Evolutionary conservation across 2,113 vertebrate species (phyloP).

Genomic region (Zapornia atra): DNA sequence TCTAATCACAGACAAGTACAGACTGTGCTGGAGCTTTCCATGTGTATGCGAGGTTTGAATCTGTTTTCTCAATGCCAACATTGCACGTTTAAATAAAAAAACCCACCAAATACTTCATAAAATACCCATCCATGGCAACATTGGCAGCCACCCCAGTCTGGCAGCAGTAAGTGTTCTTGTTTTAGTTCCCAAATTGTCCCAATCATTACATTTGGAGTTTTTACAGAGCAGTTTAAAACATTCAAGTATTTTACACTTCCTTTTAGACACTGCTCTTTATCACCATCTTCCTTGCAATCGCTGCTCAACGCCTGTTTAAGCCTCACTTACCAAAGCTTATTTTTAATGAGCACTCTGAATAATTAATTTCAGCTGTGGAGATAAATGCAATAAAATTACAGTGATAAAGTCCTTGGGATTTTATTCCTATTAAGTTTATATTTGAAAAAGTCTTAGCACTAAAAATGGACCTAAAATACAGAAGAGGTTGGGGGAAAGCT

Average conservation of each 20-base stretch:
- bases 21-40: background rate
- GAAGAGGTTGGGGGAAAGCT: background rate
- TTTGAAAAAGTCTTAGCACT: background rate
- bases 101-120: background rate
- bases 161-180: background rate
- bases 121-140: background rate
- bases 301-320: conserved; percentile 29
- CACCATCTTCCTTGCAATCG: conserved; percentile 29
- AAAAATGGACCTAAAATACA: background rate
- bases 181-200: background rate
- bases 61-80: background rate
- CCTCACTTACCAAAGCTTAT: conserved; percentile 57
- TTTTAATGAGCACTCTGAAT: conserved; percentile 62
- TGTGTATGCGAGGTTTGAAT: background rate
- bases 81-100: background rate
- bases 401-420: conserved; percentile 28
- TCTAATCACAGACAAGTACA: background rate
- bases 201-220: background rate
- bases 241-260: background rate
- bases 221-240: background rate
- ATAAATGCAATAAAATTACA: conserved; percentile 67
- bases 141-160: background rate
- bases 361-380: conserved; percentile 58
- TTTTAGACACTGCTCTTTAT: conserved; percentile 14
- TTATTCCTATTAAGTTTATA: background rate